Percentiles rank a stretch among this genome's conserved stretches.
These are phyloP conservation scores for Uropetala carovei DNA, from an alignment of 2,888 invertebrate species.

Conservation along the genomic window DNA sequence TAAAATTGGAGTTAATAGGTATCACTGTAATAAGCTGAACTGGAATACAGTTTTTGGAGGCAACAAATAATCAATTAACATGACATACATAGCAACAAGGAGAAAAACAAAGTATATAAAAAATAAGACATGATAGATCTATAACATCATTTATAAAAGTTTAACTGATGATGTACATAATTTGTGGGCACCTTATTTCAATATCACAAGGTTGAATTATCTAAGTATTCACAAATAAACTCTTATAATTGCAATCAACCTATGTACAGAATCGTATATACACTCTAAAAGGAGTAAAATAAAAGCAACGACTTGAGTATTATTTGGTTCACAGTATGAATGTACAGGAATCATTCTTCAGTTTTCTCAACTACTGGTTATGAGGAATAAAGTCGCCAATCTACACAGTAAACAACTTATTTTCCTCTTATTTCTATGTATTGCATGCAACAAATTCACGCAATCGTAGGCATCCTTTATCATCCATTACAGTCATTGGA, in stretches of 20 bases:
- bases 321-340: conserved; percentile 45
- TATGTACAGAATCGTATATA: conserved; percentile 48
- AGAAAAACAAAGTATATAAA: neutral
- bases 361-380: conserved; percentile 47
- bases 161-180: conserved; percentile 60
- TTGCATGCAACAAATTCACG: conserved; percentile 55
- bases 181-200: conserved; percentile 63
- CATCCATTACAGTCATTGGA: conserved; percentile 54
- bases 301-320: conserved; percentile 57
- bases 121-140: conserved; percentile 34
- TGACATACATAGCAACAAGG: too few species aligned
- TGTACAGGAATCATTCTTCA: conserved; percentile 47
- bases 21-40: too few species aligned
- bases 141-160: conserved; percentile 64
- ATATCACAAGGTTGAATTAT: conserved; percentile 55
- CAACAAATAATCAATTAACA: too few species aligned
- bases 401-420: conserved; percentile 56
- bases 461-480: conserved; percentile 50
- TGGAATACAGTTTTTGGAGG: too few species aligned
- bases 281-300: conserved; percentile 49
- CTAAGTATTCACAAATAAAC: conserved; percentile 53
- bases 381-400: conserved; percentile 52
- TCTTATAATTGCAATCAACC: conserved; percentile 35
- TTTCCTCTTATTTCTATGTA: conserved; percentile 44
- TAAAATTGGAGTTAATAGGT: too few species aligned